Percentiles rank a stretch among this genome's conserved stretches.
Conservation (phyloP, 2,888 invertebrate species). For the Drepana falcataria region DNA sequence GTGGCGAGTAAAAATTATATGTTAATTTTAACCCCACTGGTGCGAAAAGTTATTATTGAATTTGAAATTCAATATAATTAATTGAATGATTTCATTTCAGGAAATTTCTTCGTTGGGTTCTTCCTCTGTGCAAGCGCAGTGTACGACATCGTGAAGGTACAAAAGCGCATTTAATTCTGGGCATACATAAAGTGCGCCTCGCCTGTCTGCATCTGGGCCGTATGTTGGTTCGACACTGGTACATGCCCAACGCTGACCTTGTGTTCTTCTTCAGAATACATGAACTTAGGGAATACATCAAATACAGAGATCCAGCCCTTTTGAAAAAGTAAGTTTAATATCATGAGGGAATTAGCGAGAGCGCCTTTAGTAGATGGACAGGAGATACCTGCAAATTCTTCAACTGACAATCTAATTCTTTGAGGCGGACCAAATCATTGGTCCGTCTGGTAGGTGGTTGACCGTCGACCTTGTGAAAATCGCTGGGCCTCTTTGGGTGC, state of each 20-base stretch:
- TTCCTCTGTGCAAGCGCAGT: conserved; percentile 79
- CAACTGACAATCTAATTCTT: no score
- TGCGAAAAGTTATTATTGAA: no score
- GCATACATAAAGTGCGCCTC: conserved; percentile 78
- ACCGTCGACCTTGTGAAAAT: no score
- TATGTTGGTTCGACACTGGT: conserved; percentile 79
- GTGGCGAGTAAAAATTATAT: no score
- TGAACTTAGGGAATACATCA: conserved; percentile 81
- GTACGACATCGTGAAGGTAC: conserved; percentile 83
- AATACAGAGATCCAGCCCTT: conserved; percentile 72
- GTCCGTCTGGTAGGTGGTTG: no score
- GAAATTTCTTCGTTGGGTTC: conserved; percentile 76
- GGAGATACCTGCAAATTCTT: no score
- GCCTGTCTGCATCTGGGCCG: conserved; percentile 78
- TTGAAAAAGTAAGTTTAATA: conserved; percentile 78
- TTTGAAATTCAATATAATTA: no score
- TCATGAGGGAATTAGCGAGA: neutral
- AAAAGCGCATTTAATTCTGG: conserved; percentile 78
- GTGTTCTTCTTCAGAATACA: conserved; percentile 82
- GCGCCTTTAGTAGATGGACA: no score
- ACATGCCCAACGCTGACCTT: conserved; percentile 81
- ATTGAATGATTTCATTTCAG: conserved; percentile 36
- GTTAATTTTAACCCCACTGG: no score
- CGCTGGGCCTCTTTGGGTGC: no score
- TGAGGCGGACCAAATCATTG: no score